Base-by-base conservation (phyloP, 2,888 invertebrate species). In the Lasioglossum vierecki region DNA sequence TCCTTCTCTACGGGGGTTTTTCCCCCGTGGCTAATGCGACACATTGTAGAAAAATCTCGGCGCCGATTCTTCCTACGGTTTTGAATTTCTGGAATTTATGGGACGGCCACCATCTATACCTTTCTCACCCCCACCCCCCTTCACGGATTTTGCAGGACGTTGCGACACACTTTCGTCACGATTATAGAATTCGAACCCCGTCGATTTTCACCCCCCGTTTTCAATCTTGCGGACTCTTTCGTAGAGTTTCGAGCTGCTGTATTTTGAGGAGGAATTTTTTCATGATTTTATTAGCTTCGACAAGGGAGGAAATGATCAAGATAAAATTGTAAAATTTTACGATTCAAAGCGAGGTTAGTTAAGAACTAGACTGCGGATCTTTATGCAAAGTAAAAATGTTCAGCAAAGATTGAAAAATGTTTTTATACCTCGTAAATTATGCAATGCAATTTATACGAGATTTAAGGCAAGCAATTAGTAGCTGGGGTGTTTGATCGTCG, bases 41-140 rank as follows among this genome's bases (percentile, higher is more conserved):
- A 91, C 89, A 92, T 92, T 91, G 91, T 92, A 88, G 86, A 87
- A 88, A 72, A 89, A 91, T 89, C 89, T 89, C 90, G 78, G 70
- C 9, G 72, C 77, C 90, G 88, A 92, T 92, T 93, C 92, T 91
- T 86, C 26, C 39, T 41, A 83, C 91, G 93, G 94, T 94, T 95
- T 94, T 93, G 92, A 93, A 94, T 95, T 95, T 94, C 91, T 90
- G 92, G 91, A 94, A 94, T 94, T 94, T 93, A 94, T 93, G 90
- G 90, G 87, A 22, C 87, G 80, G 39, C n/a, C 83, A 44, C 77
- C 35, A 53, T 22, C 71, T 73, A 35, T 35, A 30, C 74, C 80
- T 66, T 35, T 35, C 26, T 35, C 46, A 71, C 49, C 46, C 30
- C 41, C 30, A 30, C 1, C 30, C 75, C n/a, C 35, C 3, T 35